Conservation (phyloP, 2,113 vertebrate species). For the Chionodraco myersi region DNA sequence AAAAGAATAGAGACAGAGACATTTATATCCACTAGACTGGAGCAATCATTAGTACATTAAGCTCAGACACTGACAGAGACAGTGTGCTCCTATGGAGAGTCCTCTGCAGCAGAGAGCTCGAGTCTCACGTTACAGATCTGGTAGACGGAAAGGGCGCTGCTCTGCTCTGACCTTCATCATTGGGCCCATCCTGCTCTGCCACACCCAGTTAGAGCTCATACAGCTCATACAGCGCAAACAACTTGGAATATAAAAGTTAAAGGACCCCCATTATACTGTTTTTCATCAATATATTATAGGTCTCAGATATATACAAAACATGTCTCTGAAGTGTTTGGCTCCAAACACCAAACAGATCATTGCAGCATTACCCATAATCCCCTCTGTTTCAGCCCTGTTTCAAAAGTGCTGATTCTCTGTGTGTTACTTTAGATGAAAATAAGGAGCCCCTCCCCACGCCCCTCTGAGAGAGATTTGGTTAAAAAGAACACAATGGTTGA, state of each 20-base stretch:
- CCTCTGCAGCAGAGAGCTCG: conserved; percentile 58
- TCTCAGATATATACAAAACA: too few relatives aligned
- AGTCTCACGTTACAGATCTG: conserved; percentile 75
- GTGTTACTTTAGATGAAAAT: too few relatives aligned
- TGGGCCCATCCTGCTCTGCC: conserved; percentile 17
- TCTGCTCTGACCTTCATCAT: conserved; percentile 73
- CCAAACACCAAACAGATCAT: too few relatives aligned
- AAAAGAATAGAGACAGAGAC: background rate
- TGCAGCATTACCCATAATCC: too few relatives aligned
- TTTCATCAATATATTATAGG: too few relatives aligned
- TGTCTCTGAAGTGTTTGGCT: too few relatives aligned
- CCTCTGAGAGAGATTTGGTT: too few relatives aligned
- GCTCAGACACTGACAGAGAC: conserved; percentile 45
- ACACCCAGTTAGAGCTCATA: background rate
- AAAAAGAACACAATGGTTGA: too few relatives aligned
- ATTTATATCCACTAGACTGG: background rate
- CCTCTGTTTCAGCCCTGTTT: too few relatives aligned
- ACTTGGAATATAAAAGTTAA: background rate
- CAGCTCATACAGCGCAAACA: conserved; percentile 10
- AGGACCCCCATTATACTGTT: too few relatives aligned
- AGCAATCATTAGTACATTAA: conserved; percentile 47
- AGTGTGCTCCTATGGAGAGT: conserved; percentile 51
- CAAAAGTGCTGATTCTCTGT: too few relatives aligned
- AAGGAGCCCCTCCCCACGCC: too few relatives aligned
- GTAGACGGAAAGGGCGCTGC: conserved; percentile 45